Evolutionary conservation across 2,888 invertebrate species (phyloP), one percentile per base, ranked within the genome.

Genomic region (Lissocephala sabroskyi): DNA sequence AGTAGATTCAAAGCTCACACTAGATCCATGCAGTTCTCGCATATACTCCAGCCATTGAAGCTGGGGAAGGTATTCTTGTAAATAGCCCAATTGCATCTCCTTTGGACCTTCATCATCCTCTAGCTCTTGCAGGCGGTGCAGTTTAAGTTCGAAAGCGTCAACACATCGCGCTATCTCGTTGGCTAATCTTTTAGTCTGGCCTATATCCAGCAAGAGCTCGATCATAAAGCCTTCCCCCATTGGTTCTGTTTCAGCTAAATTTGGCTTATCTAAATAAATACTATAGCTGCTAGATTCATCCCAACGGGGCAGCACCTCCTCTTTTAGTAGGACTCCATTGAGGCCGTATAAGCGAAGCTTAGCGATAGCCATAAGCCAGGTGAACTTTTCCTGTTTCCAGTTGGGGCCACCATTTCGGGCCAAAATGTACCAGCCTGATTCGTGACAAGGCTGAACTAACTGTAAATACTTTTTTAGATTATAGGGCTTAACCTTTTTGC

Each of bases 231-330:
- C 79, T 56, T 75, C 73, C 2, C 76, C 77, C 59, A 70, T 77
- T 5, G 78, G 80, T 43, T 64, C 41, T 0, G 81, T 71, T 41
- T 80, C 80, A 2, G 52, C 59, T 44, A 67, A 18, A 37, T 70
- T 76, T 2, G 81, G 81, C 40, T 81, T 81, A 33, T 83, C 82
- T 51, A 83, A 49, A 30, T 82, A 80, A 11, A 82, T 65, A 19
- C 74, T 77, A 39, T 80, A 78, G 6, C 65, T 64, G 39, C 59
- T 56, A 1, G 82, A 58, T 17, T 82, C 82, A 54, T 82, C 82
- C 82, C 82, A 82, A 1, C 79, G 65, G 1, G 82, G 83, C 57
- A 81, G 49, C 6, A 83, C 66, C 11, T 79, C 75, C 43, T 81
- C 82, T 37, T 77, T 75, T 1, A 83, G 58, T 39, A 83, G 54